Base-by-base conservation (phyloP, 2,888 invertebrate species). In the Metacarcinus magister region DNA sequence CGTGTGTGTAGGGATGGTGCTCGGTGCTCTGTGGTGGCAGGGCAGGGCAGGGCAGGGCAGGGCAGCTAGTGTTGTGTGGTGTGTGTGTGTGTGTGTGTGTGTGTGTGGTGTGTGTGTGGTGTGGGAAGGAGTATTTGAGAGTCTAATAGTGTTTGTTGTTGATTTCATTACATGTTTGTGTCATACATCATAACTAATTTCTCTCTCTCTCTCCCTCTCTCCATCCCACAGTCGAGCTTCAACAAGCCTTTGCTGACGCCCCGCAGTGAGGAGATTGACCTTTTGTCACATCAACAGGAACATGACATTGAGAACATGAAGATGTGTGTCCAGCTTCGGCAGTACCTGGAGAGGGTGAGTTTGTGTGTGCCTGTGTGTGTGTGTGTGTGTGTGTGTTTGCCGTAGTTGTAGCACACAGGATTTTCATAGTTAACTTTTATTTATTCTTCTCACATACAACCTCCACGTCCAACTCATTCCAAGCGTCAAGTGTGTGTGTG, bases 271-370 rank as follows among this genome's bases (percentile, higher is more conserved):
- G 99, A 99, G 97, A 98, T 98, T 46, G 99, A 99, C 97, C 98
- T 99, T 97, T 98, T 99, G 97, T 98, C 98, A 93, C 97, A 97
- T 96, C 98, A 98, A 97, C 99, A 99, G 97, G 99, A 99, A 97
- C 99, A 99, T 94, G 99, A 99, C 98, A 98, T 98, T 96, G 99
- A 99, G 97, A 99, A 99, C 97, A 99, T 99, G 98, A 99, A 99
- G 97, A 99, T 99, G 98, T 99, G 99, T 97, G 99, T 99, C 43
- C 99, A 99, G 97, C 98, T 99, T 92, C 98, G 99, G 92, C 99
- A 99, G 98, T 99, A 99, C 98, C 98, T 99, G 96, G 99, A 99
- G 97, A 98, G 99, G 97, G 99, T 98, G 97, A 97, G 97, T 95
- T 28, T 28, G 44, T 90, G 91, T 91, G 48, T 91, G 91, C 46